Evolutionary conservation across 2,113 vertebrate genomes (phyloP), one percentile per base, ranked within the genome.

Genomic region (Galemys pyrenaicus): DNA sequence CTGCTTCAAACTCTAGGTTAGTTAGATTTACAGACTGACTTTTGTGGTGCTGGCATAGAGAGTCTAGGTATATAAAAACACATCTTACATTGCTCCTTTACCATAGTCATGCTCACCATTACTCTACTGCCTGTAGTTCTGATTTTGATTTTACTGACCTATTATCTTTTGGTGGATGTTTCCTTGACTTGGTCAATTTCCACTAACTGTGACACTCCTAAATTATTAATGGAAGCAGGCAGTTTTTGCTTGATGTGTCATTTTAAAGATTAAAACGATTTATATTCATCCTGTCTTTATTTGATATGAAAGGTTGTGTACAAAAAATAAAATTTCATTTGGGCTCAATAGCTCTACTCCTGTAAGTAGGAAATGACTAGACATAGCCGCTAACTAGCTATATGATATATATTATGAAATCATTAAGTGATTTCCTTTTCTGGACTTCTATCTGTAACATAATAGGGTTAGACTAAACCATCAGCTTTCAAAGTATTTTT

Each of bases 211-310:
- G 39, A 12, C 62, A 35, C 28, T 92, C 20, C 35, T 94, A 64
- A 77, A 64, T 9, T 70, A 54, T n/a, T n/a, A n/a, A n/a, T n/a
- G 68, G 51, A 39, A 89, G 17, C 51, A 54, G 17, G 0, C 15
- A 56, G 46, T 28, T 87, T 91, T 87, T 67, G 32, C 35, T 87
- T 87, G 35, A 84, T 75, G 24, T 79, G 8, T 37, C 41, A 41
- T 85, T 82, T 70, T 60, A 51, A 78, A 94, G 75, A 78, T 73
- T 93, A 60, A 74, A 88, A 89, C 64, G 41, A 74, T 7, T 89
- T 49, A 58, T 3, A 51, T 17, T 90, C 30, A 41, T 68, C 12
- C 12, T 97, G 13, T 93, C 70, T 89, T 73, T 77, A 87, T 24
- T 19, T 87, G 11, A 94, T 68, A 83, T n/a, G 26, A 84, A 44